Base-by-base conservation (phyloP, 2,797 vertebrate genomes). In the Dendrocincla fuliginosa region DNA sequence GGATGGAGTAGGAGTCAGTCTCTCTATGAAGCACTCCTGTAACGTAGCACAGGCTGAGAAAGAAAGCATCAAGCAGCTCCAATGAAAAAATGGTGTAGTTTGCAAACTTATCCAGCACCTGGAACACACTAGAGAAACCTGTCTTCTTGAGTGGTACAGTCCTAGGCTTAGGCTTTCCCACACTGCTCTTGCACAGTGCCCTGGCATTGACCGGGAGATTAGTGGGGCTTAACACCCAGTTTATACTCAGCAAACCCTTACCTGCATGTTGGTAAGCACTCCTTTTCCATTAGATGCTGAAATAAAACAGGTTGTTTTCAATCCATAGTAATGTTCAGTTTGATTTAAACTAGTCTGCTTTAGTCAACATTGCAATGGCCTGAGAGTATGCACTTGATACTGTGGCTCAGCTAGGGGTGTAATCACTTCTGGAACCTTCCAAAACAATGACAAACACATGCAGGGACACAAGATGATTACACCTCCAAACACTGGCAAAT, bases 1-100 rank as follows among this genome's bases (percentile, higher is more conserved):
- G 32, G 16, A 32, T 20, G n/a, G 41, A 81, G 17, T 1, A 3
- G 56, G 25, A 47, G 23, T 46, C 42, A 28, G 18, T 41, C 4
- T 68, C 9, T 44, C 2, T 1, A 5, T 20, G 17, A 79, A 41
- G 8, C 11, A 42, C 3, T 8, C 20, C 7, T 9, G 3, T 20
- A 42, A 75, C 19, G 11, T 30, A 71, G 10, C 5, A 2, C n/a
- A 78, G 50, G 23, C 11, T 56, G 52, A 68, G 19, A 16, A 61
- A 32, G 28, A 56, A 70, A 61, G 8, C 3, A 53, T 13, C 5
- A 63, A 71, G 14, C 13, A 67, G 5, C 24, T 33, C 15, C 16
- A 61, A 16, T 39, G 42, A 67, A 41, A 24, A 49, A 52, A 52
- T 0, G 1, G 3, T 24, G 9, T 32, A 63, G 14, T 2, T 5